These are phyloP conservation scores for Anthoptus insignis DNA, from an alignment of 2,888 invertebrate species.

Conservation along the genomic window DNA sequence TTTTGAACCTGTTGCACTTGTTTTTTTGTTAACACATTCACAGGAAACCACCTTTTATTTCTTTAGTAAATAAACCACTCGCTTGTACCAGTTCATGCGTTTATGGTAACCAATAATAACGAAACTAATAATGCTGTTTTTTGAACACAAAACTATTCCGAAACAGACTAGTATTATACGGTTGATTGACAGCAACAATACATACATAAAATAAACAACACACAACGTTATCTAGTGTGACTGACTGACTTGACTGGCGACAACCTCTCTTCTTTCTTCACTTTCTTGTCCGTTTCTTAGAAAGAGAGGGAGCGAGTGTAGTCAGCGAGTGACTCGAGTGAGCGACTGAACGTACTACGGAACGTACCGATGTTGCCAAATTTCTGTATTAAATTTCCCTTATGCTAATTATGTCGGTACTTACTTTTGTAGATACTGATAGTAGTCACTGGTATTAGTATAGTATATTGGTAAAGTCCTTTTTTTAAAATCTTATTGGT, in stretches of 20 bases:
- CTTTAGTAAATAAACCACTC: conserved; percentile 21
- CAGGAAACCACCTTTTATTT: conserved; percentile 31
- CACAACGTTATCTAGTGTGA: background rate
- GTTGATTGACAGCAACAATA: conserved; percentile 38
- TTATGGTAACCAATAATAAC: conserved; percentile 7
- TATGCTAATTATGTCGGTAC: too few relatives aligned
- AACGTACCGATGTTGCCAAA: background rate
- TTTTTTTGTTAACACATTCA: conserved; percentile 34
- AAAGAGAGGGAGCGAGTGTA: background rate
- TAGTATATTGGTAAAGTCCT: too few relatives aligned
- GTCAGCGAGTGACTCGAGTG: too few relatives aligned
- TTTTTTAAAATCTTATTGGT: too few relatives aligned
- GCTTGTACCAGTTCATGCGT: conserved; percentile 18
- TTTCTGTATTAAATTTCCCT: background rate
- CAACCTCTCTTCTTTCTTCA: background rate
- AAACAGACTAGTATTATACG: conserved; percentile 57
- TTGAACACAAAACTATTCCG: conserved; percentile 54
- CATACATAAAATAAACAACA: background rate
- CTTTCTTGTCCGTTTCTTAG: background rate
- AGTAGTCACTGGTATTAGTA: too few relatives aligned
- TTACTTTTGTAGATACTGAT: too few relatives aligned
- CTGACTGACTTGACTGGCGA: background rate
- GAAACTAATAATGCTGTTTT: conserved; percentile 19
- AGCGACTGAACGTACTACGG: background rate
- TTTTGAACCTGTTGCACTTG: conserved; percentile 51